Evolutionary conservation across 2,113 vertebrate genomes (phyloP).

Genomic region (Gila orcuttii): DNA sequence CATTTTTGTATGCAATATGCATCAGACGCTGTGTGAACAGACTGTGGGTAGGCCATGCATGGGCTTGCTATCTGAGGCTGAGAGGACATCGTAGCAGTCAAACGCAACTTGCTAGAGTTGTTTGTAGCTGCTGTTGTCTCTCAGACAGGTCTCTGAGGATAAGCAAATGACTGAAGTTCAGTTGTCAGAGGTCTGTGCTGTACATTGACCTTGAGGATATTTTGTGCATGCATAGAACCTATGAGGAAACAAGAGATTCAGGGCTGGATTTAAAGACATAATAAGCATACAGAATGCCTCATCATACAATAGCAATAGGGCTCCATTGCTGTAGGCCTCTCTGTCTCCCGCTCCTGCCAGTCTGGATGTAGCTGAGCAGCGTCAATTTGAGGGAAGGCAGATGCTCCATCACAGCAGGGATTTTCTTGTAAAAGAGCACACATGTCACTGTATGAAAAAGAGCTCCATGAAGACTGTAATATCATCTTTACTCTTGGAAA

Average conservation of each 20-base stretch:
- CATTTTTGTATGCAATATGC: constrained; percentile 5
- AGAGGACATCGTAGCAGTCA: neutral
- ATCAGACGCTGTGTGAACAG: neutral
- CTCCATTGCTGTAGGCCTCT: neutral
- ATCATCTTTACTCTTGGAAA: neutral
- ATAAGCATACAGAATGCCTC: constrained; percentile 1
- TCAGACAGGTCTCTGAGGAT: neutral
- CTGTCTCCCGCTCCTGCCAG: neutral
- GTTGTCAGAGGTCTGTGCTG: neutral
- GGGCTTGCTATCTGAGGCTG: neutral
- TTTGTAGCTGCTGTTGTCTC: constrained; percentile 6
- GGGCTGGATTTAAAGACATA: neutral
- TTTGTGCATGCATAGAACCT: neutral
- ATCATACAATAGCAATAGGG: neutral
- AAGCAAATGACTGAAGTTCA: neutral
- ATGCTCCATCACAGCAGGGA: constrained; percentile 28
- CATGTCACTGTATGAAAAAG: neutral
- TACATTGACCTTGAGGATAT: neutral
- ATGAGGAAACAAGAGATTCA: neutral
- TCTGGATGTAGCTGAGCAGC: neutral
- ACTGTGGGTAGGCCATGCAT: neutral
- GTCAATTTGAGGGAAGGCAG: constrained; percentile 15
- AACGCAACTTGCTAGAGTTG: neutral
- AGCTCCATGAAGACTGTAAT: neutral
- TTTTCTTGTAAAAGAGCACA: constrained; percentile 5